Evolutionary conservation across 1,140 invertebrate genomes (phyloP).

Genomic region (Catajapyx aquilonaris): DNA sequence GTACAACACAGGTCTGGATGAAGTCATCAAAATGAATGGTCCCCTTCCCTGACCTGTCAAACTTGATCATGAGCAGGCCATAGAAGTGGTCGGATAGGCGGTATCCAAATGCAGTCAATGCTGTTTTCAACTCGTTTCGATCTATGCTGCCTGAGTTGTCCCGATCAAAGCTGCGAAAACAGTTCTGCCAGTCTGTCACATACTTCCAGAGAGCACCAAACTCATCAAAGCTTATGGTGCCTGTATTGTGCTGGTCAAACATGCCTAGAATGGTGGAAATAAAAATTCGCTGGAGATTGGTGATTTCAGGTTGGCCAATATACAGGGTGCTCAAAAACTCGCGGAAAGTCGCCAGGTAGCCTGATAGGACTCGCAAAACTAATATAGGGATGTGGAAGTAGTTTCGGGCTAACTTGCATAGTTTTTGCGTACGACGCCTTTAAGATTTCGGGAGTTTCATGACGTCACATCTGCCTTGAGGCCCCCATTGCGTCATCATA

Average conservation of each 20-base stretch:
- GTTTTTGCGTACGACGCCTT: too few species aligned
- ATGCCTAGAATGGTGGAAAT: constrained; percentile 41
- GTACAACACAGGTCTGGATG: constrained; percentile 83
- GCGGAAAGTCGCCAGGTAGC: too few species aligned
- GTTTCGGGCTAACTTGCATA: too few species aligned
- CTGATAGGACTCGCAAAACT: too few species aligned
- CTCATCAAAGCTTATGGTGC: constrained; percentile 84
- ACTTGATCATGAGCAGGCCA: constrained; percentile 67
- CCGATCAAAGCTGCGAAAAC: constrained; percentile 81
- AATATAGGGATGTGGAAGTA: too few species aligned
- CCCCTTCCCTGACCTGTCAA: constrained; percentile 75
- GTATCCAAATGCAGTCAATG: constrained; percentile 83
- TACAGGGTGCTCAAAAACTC: too few species aligned
- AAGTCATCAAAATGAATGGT: constrained; percentile 96
- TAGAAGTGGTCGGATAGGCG: constrained; percentile 67
- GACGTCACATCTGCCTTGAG: too few species aligned
- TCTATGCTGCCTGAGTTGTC: constrained; percentile 95
- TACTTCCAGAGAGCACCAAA: constrained; percentile 95
- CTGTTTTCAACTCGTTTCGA: constrained; percentile 66
- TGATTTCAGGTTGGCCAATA: background rate
- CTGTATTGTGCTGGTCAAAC: constrained; percentile 82
- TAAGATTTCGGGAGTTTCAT: too few species aligned
- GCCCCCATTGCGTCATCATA: too few species aligned
- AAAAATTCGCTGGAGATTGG: background rate
- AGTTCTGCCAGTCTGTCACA: constrained; percentile 93